Conservation (phyloP, 2,797 vertebrate species). For the Coranthus polyacanthus region DNA sequence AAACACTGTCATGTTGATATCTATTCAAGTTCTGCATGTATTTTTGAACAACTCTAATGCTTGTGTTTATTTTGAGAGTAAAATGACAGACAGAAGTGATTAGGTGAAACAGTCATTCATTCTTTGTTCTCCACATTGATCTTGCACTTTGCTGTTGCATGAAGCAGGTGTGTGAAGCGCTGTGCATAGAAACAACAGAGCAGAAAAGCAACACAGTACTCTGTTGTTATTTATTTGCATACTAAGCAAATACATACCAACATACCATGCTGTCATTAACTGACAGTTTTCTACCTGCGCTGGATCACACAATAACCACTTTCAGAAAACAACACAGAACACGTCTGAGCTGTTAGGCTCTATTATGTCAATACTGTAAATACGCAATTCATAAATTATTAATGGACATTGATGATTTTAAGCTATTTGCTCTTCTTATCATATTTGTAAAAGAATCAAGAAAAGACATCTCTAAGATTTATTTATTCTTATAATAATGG, state of each 20-base stretch:
- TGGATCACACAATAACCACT: constrained; percentile 39
- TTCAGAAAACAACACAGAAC: constrained; percentile 22
- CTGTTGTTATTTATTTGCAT: constrained; percentile 68
- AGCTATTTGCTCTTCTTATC: too few relatives aligned
- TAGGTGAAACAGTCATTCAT: constrained; percentile 71
- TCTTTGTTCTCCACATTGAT: constrained; percentile 75
- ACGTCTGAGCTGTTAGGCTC: background rate
- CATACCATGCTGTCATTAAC: constrained; percentile 42
- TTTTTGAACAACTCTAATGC: constrained; percentile 50
- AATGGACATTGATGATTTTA: too few relatives aligned
- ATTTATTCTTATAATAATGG: too few relatives aligned
- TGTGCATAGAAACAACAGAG: constrained; percentile 18
- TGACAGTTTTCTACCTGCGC: constrained; percentile 25
- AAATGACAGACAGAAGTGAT: constrained; percentile 60
- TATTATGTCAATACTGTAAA: constrained; percentile 5
- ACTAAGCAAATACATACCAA: constrained; percentile 47
- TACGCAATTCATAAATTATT: too few relatives aligned
- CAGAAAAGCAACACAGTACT: constrained; percentile 30
- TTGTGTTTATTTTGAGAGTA: constrained; percentile 63
- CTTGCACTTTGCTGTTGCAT: constrained; percentile 54
- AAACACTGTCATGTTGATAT: constrained; percentile 45
- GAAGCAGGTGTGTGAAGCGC: constrained; percentile 66
- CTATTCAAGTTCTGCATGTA: constrained; percentile 45
- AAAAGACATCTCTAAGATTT: too few relatives aligned
- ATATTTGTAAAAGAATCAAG: too few relatives aligned